Conservation (phyloP, 2,888 invertebrate genomes). For the Ormyrus labotus region DNA sequence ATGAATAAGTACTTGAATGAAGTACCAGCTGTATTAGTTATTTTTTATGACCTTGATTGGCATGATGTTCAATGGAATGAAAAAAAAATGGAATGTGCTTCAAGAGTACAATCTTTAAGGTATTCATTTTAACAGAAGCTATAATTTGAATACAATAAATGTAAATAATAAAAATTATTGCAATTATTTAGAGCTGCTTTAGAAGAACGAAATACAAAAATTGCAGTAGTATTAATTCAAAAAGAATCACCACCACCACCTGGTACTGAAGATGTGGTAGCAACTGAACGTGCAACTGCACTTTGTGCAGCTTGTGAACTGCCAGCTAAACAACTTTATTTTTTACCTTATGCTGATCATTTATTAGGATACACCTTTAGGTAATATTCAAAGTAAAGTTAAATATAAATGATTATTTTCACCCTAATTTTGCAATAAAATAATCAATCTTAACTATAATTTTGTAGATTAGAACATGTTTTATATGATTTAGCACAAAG, state of each 20-base stretch:
- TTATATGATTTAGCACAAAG: conserved; percentile 95
- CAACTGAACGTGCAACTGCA: conserved; percentile 93
- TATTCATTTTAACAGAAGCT: conserved; percentile 65
- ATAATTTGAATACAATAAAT: conserved; percentile 28
- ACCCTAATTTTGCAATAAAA: conserved; percentile 3
- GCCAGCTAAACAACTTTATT: conserved; percentile 93
- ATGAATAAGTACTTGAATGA: conserved; percentile 93
- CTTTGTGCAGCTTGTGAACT: conserved; percentile 95
- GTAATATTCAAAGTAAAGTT: conserved; percentile 67
- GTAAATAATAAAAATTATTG: conserved; percentile 32
- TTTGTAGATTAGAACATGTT: conserved; percentile 88
- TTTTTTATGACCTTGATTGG: conserved; percentile 99
- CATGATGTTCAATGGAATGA: conserved; percentile 96
- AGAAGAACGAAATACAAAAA: conserved; percentile 84
- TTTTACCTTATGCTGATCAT: conserved; percentile 93
- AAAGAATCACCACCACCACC: conserved; percentile 86
- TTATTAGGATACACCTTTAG: conserved; percentile 82
- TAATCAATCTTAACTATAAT: conserved; percentile 29
- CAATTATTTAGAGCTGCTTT: conserved; percentile 80
- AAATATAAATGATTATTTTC: background rate
- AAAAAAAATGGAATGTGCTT: conserved; percentile 95
- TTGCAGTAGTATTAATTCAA: conserved; percentile 94
- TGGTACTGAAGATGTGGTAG: conserved; percentile 88
- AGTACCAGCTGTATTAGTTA: conserved; percentile 94
- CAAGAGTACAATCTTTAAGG: conserved; percentile 88